Percentiles rank a stretch among this genome's conserved stretches.
phyloP scores from a whole-genome alignment of 2,113 vertebrate genomes.

The Eulemur macaco region DNA sequence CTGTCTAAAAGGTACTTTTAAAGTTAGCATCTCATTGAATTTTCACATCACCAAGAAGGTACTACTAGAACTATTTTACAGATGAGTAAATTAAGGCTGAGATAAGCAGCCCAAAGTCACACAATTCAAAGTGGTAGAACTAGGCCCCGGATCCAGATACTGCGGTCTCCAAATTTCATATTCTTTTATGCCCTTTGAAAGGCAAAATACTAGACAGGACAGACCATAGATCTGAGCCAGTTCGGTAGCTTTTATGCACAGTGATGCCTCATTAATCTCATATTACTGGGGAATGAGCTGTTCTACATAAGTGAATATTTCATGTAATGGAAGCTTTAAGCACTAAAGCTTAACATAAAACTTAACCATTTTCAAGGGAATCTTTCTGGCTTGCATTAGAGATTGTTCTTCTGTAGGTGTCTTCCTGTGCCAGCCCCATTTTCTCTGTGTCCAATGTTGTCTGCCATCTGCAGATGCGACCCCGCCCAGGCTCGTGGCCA shows the following conservation, averaged over 20 bases:
- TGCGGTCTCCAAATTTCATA: constrained; percentile 33
- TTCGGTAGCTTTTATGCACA: constrained; percentile 64
- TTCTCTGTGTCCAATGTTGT: background rate
- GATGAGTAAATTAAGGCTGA: constrained; percentile 1
- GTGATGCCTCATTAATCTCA: constrained; percentile 72
- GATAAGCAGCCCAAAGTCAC: background rate
- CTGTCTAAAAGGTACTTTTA: background rate
- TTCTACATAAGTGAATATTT: constrained; percentile 77
- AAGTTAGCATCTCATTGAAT: background rate
- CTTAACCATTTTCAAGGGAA: constrained; percentile 54
- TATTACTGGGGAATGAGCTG: constrained; percentile 74
- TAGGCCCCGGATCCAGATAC: background rate
- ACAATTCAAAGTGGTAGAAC: background rate
- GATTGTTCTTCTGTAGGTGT: constrained; percentile 45
- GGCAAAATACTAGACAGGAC: constrained; percentile 46
- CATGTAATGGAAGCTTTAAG: constrained; percentile 68
- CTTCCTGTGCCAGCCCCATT: background rate
- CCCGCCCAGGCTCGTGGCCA: background rate
- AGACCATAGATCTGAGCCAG: constrained; percentile 66
- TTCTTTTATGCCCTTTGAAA: constrained; percentile 65
- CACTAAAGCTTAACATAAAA: constrained; percentile 64
- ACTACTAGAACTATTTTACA: background rate
- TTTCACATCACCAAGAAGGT: background rate
- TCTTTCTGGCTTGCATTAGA: constrained; percentile 29
- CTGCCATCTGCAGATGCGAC: background rate